Base-by-base conservation (phyloP, 2,113 vertebrate genomes). In the Boulengeromyrus knoepffleri region DNA sequence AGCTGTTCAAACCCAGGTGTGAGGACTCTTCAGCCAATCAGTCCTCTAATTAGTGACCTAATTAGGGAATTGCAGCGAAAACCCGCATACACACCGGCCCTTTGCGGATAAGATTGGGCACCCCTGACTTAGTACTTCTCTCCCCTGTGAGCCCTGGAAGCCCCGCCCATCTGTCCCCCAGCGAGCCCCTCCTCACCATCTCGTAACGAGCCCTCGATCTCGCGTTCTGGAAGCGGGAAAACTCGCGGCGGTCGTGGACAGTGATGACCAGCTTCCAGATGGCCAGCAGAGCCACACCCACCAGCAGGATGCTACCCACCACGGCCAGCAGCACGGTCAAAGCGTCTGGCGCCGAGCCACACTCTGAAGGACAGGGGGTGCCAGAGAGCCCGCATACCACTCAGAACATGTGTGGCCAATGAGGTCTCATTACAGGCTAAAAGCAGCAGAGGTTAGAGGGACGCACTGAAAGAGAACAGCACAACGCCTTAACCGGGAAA, bases 231-330 rank as follows among this genome's bases (percentile, higher is more conserved):
- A 99, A 99, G 52, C 95, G 96, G 0, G 99, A 95, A 0, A 99
- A 99, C 94, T 98, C 98, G 24, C 96, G 92, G 2, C 97, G 95
- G 95, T 99, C 99, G 0, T 99, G 98, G 36, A 99, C 92, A 90
- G 99, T 99, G 95, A 99, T 97, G 0, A 97, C 97, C 89, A 99
- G 93, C 93, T 99, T 99, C 99, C 99, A 99, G 91, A 93, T 94
- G 0, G 94, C 97, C 88, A 99, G 95, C 90, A 99, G 95, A 0
- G 96, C 92, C 31, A 99, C 93, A 5, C 99, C 99, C 0, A 99
- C 94, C 88, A 98, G 92, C 89, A 99, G 94, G 92, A 99, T 98
- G 52, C 97, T 97, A 93, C 98, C 97, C 0, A 98, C 97, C 90
- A 99, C 98, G 0, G 96, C 96, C 90, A 98, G 90, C 90, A 99